Base-by-base conservation (phyloP, 2,888 invertebrate genomes). In the Rotaria sp. region DNA sequence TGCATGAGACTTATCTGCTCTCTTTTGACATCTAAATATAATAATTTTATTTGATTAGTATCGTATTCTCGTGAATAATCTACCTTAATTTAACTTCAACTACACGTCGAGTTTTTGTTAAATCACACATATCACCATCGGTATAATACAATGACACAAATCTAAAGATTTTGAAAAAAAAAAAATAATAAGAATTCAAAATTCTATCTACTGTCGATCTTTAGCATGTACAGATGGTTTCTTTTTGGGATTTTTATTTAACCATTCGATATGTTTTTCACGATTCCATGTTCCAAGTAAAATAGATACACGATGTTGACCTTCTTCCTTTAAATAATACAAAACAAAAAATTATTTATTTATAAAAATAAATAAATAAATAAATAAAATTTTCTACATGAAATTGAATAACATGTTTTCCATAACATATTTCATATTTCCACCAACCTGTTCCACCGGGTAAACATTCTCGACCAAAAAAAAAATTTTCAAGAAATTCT, bases 381-480 rank as follows among this genome's bases (percentile, higher is more conserved):
- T 8, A 45, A 45, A 45, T 8, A 5, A 59, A 59, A 30, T 59
- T 67, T 13, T 7, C 35, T 67, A 67, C 93, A 90, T 97, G 97
- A 90, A 94, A 97, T 90, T 97, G 97, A 0, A 94, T 93, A 45
- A 96, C 95, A 89, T 94, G 94, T 89, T 94, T 94, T 0, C 96
- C 96, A 91, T 96, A 96, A 90, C 98, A 99, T 90, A 97, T 96
- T 92, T 97, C 96, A 91, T 96, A 97, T 89, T 94, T 95, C 96
- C 97, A 97, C 97, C 97, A 98, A 0, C 97, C 97, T 2, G 21
- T 84, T 35, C 85, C 87, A 45, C 87, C 87, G 0, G 55, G 84
- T 67, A 87, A 74, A 84, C 87, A 87, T 30, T 84, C 45, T 38
- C 52, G 55, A n/a, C 87, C 87, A 35, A 52, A 45, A 11, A 87